Evolutionary conservation across 2,797 vertebrate species (phyloP).

Genomic region (Leuciscus waleckii): DNA sequence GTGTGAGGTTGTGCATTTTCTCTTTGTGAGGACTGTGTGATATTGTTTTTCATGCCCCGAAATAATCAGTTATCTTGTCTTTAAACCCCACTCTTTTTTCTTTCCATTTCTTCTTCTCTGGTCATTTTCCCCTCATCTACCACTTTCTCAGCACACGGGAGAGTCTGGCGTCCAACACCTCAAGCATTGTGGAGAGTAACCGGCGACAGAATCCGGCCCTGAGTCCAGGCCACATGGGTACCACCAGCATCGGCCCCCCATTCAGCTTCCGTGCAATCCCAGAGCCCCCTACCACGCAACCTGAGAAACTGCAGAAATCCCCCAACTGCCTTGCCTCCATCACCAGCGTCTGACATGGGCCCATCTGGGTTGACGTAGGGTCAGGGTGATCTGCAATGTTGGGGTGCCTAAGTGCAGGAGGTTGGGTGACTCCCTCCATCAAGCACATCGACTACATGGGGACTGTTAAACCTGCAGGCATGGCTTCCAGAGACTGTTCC

Average conservation of each 20-base stretch:
- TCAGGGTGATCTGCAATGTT: slow-evolving; percentile 37
- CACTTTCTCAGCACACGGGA: slow-evolving; percentile 88
- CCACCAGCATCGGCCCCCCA: slow-evolving; percentile 85
- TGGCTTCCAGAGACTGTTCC: slow-evolving; percentile 86
- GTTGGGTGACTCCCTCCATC: slow-evolving; percentile 63
- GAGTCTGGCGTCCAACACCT: slow-evolving; percentile 99
- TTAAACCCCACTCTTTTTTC: slow-evolving; percentile 10
- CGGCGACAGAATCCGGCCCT: slow-evolving; percentile 95
- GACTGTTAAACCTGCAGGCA: slow-evolving; percentile 86
- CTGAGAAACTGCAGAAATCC: slow-evolving; percentile 98
- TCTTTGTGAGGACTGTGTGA: slow-evolving; percentile 11
- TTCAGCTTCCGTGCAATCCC: slow-evolving; percentile 94
- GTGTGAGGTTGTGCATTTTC: not conserved
- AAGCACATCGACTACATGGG: slow-evolving; percentile 78
- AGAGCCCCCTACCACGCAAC: slow-evolving; percentile 88
- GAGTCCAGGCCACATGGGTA: slow-evolving; percentile 94
- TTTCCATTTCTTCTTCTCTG: slow-evolving; percentile 4
- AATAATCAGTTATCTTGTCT: slow-evolving; percentile 25
- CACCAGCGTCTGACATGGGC: slow-evolving; percentile 93
- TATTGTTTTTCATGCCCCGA: not conserved
- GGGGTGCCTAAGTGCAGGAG: slow-evolving; percentile 52
- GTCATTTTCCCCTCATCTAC: not conserved
- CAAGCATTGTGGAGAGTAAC: slow-evolving; percentile 99
- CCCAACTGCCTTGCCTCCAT: slow-evolving; percentile 99
- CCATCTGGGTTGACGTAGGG: slow-evolving; percentile 33